Evolutionary conservation across 30 jellyfish, hydroid and myxozoan genomes (phyloP), one percentile per base, ranked within the genome.

Genomic region (Clytia hemisphaerica): DNA sequence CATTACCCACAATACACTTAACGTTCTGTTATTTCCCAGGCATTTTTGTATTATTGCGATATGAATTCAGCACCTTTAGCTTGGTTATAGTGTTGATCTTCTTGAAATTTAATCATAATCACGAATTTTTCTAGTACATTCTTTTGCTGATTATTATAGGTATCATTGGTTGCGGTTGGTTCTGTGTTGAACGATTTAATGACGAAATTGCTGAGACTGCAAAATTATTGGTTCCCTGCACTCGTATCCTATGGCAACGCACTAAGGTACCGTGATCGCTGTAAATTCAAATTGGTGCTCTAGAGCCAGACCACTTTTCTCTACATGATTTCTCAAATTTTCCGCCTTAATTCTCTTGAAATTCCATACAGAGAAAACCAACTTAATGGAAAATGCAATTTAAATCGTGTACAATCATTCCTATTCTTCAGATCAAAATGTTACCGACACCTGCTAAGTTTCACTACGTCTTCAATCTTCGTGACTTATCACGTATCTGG

Each of bases 401-500:
- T 61, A 30, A 31, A 25, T 32, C 6, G n/a, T 4, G 19, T 3
- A 42, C 1, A 27, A 26, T 7, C 21, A n/a, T 12, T 21, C 27
- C 25, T 37, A 12, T 53, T 19, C 25, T 70, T 21, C 22, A 88
- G 97, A 67, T 73, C n/a, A 88, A 88, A 58, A 88, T 88, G 97
- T 73, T 88, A 19, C 97, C 97, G 42, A 88, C 97, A 1, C 97
- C 97, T 1, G 97, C 97, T 18, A 88, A 88, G 51, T 88, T 88
- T 50, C 97, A 88, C 65, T 88, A 88, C 36, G 97, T 88, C 9
- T 88, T 88, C 84, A 88, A 88, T 61, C 62, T 88, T 57, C 92
- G 97, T 64, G 97, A 88, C 42, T 45, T 88, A 84, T 88, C 97
- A 40, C 94, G 97, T 3, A 88, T 88, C 22, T 88, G 97, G 97